These are phyloP conservation scores for Dicroscelio sp. DNA, from an alignment of 2,888 invertebrate species.

Conservation along the genomic window DNA sequence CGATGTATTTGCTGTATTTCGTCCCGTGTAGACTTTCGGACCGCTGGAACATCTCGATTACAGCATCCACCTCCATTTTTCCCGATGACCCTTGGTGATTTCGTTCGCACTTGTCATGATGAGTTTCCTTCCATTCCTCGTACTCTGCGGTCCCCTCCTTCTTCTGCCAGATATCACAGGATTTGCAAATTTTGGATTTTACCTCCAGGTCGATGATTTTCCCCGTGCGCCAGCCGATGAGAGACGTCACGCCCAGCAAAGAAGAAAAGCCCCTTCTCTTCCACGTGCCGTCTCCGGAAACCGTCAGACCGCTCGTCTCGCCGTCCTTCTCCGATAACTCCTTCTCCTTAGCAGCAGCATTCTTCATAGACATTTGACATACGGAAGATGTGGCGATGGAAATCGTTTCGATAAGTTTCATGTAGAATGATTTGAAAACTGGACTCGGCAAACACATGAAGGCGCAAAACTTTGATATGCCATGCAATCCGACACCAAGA, in stretches of 20 bases:
- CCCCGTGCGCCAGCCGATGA: constrained; percentile 68
- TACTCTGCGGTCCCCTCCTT: constrained; percentile 45
- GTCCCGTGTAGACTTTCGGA: constrained; percentile 42
- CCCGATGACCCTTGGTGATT: constrained; percentile 27
- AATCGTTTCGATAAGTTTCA: constrained; percentile 47
- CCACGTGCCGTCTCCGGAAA: constrained; percentile 34
- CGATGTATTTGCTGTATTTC: constrained; percentile 55
- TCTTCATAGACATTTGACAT: not conserved
- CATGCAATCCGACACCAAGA: constrained; percentile 75
- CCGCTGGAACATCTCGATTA: constrained; percentile 49
- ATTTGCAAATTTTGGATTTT: constrained; percentile 44
- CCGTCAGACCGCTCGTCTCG: not conserved
- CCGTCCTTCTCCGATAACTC: constrained; percentile 34
- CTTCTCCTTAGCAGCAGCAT: constrained; percentile 30
- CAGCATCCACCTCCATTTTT: constrained; percentile 32
- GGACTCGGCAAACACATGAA: constrained; percentile 79
- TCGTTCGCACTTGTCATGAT: constrained; percentile 6
- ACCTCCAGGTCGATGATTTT: constrained; percentile 68
- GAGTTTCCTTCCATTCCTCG: constrained; percentile 38
- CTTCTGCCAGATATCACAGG: constrained; percentile 65
- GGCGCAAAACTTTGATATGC: constrained; percentile 76
- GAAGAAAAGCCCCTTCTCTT: constrained; percentile 15
- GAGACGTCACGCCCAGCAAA: constrained; percentile 14
- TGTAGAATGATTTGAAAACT: constrained; percentile 71
- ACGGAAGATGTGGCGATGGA: constrained; percentile 27